Conservation (phyloP, 2,113 vertebrate species). For the Acanthisitta chloris region DNA sequence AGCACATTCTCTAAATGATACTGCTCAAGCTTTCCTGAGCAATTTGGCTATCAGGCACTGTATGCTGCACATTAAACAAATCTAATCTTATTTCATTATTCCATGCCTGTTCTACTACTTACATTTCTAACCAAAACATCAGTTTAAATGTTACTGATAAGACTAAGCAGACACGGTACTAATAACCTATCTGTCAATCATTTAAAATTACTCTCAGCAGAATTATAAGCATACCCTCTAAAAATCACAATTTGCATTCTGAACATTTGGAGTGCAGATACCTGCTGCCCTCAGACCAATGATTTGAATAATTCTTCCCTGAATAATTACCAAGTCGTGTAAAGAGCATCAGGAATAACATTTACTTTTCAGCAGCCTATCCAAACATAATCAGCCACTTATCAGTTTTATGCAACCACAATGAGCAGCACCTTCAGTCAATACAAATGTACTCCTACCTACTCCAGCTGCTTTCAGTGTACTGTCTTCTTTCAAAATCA, state of each 20-base stretch:
- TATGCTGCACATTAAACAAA: slow-evolving; percentile 46
- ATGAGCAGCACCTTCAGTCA: neutral
- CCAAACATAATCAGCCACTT: slow-evolving; percentile 50
- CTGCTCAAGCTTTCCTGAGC: neutral
- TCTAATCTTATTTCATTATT: slow-evolving; percentile 67
- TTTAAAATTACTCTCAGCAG: slow-evolving; percentile 69
- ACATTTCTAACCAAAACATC: slow-evolving; percentile 62
- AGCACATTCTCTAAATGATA: slow-evolving; percentile 40
- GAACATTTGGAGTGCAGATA: slow-evolving; percentile 41
- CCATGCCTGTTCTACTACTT: slow-evolving; percentile 36
- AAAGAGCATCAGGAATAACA: slow-evolving; percentile 47
- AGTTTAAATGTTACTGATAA: slow-evolving; percentile 69
- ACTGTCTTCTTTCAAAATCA: slow-evolving; percentile 79
- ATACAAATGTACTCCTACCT: slow-evolving; percentile 69
- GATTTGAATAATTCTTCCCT: slow-evolving; percentile 54
- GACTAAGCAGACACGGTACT: slow-evolving; percentile 52
- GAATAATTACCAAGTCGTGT: slow-evolving; percentile 52
- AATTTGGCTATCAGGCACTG: slow-evolving; percentile 16
- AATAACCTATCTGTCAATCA: slow-evolving; percentile 72
- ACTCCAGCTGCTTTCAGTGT: slow-evolving; percentile 83
- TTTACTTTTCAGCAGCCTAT: slow-evolving; percentile 56
- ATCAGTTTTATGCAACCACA: neutral
- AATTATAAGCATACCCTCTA: slow-evolving; percentile 59
- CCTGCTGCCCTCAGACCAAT: slow-evolving; percentile 47
- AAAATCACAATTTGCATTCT: slow-evolving; percentile 63